A percentile compares a stretch with the other conserved stretches of the same genome.
These are phyloP conservation scores for Macquaria ambigua DNA, from an alignment of 2,113 vertebrate species.

Conservation along the genomic window DNA sequence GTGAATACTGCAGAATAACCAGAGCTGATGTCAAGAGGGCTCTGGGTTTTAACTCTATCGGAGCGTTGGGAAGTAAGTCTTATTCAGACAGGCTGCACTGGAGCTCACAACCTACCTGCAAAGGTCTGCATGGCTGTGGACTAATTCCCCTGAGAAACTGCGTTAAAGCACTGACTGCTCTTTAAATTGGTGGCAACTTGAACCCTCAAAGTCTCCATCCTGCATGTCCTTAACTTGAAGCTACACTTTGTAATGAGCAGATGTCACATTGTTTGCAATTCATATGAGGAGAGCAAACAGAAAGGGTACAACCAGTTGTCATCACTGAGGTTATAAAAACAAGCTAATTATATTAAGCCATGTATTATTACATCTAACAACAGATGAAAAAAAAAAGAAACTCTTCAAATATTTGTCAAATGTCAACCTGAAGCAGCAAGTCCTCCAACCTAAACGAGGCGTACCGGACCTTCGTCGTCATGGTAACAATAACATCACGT, in stretches of 20 bases:
- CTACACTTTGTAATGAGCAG: neutral
- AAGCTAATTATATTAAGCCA: too few relatives aligned
- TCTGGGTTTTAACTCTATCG: constrained; percentile 57
- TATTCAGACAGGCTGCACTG: neutral
- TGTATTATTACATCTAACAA: too few relatives aligned
- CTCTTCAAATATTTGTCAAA: too few relatives aligned
- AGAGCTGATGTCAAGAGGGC: constrained; percentile 63
- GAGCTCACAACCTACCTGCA: neutral
- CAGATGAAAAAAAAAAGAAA: too few relatives aligned
- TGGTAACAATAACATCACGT: too few relatives aligned
- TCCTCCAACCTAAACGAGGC: too few relatives aligned
- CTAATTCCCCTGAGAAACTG: neutral
- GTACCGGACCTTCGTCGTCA: too few relatives aligned
- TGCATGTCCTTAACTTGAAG: neutral
- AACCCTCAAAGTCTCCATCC: neutral
- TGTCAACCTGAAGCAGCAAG: too few relatives aligned
- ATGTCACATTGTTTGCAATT: constrained; percentile 10
- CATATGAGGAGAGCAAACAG: neutral
- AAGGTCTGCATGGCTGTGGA: neutral
- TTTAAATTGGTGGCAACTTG: neutral
- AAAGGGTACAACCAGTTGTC: too few relatives aligned
- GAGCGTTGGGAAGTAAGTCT: constrained; percentile 80
- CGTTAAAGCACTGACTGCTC: too few relatives aligned
- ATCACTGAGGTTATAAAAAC: too few relatives aligned
- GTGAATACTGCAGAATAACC: constrained; percentile 85